These are phyloP conservation scores for Heliconius eleuchia DNA, from an alignment of 1,140 invertebrate genomes.

Conservation along the genomic window DNA sequence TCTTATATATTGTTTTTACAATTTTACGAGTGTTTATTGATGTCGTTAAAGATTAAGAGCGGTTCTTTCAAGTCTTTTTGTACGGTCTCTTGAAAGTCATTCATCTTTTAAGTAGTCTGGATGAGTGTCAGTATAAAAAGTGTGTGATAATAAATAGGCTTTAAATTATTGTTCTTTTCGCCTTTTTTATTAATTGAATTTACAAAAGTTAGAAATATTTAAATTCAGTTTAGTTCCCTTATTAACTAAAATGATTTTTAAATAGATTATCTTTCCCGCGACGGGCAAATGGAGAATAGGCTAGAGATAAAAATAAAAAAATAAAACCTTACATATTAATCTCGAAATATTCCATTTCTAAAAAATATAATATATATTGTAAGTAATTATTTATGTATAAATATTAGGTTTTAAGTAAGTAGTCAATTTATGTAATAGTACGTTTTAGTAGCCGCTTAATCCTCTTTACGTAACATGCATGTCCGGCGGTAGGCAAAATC, in stretches of 20 bases:
- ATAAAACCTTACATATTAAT: background rate
- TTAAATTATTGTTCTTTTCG: background rate
- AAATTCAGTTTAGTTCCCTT: too few relatives aligned
- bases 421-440: constrained; percentile 8
- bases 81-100: constrained; percentile 5
- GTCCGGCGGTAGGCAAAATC: constrained; percentile 6
- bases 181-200: background rate
- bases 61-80: constrained; percentile 9
- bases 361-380: too few relatives aligned
- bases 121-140: background rate
- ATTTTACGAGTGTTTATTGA: constrained; percentile 4
- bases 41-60: constrained; percentile 12
- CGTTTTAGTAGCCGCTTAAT: constrained; percentile 8
- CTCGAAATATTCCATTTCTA: too few relatives aligned
- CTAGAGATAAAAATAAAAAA: background rate
- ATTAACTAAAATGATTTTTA: too few relatives aligned
- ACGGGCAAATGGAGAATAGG: too few relatives aligned
- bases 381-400: too few relatives aligned
- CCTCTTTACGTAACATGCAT: constrained; percentile 24
- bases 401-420: background rate
- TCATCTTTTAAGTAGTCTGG: constrained; percentile 8
- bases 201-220: too few relatives aligned
- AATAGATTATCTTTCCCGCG: too few relatives aligned
- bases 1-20: constrained; percentile 6
- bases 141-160: background rate